Evolutionary conservation across 2,888 invertebrate genomes (phyloP).

Genomic region (Megalurothrips usitatus): DNA sequence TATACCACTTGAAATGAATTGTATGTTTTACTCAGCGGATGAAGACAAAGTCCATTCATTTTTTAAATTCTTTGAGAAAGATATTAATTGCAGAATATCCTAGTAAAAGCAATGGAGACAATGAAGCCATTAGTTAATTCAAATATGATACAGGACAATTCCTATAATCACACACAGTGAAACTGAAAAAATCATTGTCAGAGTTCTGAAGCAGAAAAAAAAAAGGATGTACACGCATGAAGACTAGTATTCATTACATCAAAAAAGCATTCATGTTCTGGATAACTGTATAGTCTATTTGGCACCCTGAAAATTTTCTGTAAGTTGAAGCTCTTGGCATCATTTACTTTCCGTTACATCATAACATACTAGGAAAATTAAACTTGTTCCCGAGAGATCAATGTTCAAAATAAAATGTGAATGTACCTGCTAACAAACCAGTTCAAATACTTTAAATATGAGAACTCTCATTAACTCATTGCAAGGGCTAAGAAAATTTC

Average conservation of each 20-base stretch:
- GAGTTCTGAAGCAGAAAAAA: not conserved
- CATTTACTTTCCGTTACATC: not conserved
- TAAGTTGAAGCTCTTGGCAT: not conserved
- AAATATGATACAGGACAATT: not conserved
- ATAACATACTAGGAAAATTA: not conserved
- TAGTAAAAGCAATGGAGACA: not conserved
- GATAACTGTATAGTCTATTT: not conserved
- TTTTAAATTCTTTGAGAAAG: not conserved
- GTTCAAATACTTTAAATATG: no score
- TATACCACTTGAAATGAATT: not conserved
- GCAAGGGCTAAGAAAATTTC: not conserved
- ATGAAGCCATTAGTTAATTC: not conserved
- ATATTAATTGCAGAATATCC: not conserved
- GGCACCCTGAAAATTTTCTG: not conserved
- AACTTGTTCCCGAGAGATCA: not conserved
- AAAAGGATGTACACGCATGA: not conserved
- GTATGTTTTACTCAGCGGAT: not conserved
- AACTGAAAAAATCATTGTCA: not conserved
- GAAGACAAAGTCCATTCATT: not conserved
- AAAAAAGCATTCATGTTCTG: not conserved
- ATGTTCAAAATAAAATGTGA: not conserved
- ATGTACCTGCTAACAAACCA: no score
- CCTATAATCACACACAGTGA: not conserved
- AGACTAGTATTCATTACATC: not conserved
- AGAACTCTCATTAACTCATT: no score